Evolutionary conservation across 1,140 invertebrate genomes (phyloP).

Genomic region (Plectus sambesii): DNA sequence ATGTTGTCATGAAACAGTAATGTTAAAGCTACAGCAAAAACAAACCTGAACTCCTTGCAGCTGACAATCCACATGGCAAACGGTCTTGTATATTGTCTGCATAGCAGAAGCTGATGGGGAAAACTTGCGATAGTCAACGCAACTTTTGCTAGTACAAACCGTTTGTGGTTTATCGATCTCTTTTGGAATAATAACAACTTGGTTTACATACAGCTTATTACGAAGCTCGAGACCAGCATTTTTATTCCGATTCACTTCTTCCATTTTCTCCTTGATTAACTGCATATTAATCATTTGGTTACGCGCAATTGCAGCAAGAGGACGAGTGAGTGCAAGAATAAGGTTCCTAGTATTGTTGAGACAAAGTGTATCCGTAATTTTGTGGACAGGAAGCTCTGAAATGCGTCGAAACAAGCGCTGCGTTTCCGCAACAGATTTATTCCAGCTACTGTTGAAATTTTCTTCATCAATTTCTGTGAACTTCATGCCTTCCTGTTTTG

Average conservation of each 20-base stretch:
- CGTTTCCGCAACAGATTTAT: conserved; percentile 16
- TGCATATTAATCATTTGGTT: conserved; percentile 7
- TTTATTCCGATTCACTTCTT: conserved; percentile 8
- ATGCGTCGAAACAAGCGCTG: conserved; percentile 7
- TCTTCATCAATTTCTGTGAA: conserved; percentile 1
- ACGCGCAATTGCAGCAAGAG: conserved; percentile 7
- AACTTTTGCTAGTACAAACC: conserved; percentile 9
- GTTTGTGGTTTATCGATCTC: conserved; percentile 8
- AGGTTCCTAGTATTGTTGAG: conserved; percentile 4
- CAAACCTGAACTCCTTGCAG: conserved; percentile 1
- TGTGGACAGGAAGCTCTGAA: conserved; percentile 8
- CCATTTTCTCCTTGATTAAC: conserved; percentile 1
- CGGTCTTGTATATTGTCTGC: conserved; percentile 8
- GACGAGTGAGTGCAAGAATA: conserved; percentile 2
- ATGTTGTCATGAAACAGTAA: too few species aligned
- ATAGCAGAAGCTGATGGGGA: too few species aligned
- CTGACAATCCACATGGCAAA: conserved; percentile 6
- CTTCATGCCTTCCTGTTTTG: conserved; percentile 4
- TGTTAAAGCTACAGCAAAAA: too few species aligned
- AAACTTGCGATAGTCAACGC: conserved; percentile 5
- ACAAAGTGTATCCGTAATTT: conserved; percentile 1
- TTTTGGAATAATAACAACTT: background rate
- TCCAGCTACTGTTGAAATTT: conserved; percentile 12
- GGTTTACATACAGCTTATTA: conserved; percentile 1
- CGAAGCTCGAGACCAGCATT: too few species aligned